Conservation (phyloP, 2,888 invertebrate genomes). For the Habrosyne pyritoides region DNA sequence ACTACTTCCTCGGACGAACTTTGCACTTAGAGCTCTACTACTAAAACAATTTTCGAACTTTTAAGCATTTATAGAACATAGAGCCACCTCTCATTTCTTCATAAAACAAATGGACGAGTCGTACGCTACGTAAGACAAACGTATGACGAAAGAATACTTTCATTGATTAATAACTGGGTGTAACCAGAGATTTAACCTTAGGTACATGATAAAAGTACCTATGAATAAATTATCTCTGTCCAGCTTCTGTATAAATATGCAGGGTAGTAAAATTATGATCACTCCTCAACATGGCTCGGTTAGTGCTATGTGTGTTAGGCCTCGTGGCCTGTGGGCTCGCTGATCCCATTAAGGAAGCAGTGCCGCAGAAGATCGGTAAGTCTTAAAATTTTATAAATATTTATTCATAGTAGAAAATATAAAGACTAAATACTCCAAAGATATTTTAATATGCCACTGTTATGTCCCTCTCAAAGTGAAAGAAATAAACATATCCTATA, state of each 20-base stretch:
- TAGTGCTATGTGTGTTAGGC: conserved; percentile 62
- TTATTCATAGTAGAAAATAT: too few relatives aligned
- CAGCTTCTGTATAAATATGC: conserved; percentile 44
- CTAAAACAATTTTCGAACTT: too few relatives aligned
- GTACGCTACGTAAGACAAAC: neutral
- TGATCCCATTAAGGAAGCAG: conserved; percentile 45
- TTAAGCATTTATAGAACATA: too few relatives aligned
- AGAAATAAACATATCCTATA: too few relatives aligned
- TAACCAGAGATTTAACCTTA: conserved; percentile 6
- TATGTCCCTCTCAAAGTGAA: too few relatives aligned
- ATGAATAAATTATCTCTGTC: conserved; percentile 23
- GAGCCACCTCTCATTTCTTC: too few relatives aligned
- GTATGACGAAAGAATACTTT: neutral
- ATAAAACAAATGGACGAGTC: neutral
- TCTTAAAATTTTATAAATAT: conserved; percentile 9
- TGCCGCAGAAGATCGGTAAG: conserved; percentile 65
- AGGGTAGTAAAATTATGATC: conserved; percentile 23
- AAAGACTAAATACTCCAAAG: too few relatives aligned
- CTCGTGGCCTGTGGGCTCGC: conserved; percentile 63
- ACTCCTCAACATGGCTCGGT: conserved; percentile 64
- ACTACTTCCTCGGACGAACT: too few relatives aligned
- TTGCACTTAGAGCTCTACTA: too few relatives aligned
- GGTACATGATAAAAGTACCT: conserved; percentile 33
- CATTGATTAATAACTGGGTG: neutral
- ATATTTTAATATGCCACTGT: too few relatives aligned